Evolutionary conservation across 2,113 vertebrate genomes (phyloP).

Genomic region (Brevimyrus niger): DNA sequence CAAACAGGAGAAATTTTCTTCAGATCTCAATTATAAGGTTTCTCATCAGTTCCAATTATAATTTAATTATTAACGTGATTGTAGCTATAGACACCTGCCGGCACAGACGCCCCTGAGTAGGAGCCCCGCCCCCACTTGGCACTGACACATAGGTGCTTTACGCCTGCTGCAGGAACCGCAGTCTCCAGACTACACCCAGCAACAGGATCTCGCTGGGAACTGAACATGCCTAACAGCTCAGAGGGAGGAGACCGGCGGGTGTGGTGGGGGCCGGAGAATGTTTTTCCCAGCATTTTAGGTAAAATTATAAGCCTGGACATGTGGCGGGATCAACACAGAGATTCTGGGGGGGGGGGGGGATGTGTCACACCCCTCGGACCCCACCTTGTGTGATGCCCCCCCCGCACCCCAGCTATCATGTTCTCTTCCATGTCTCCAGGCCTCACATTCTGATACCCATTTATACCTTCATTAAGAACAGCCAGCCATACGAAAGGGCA

Average conservation of each 20-base stretch:
- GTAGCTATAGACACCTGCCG: not conserved
- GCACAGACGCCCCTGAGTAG: not conserved
- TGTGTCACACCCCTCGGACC: not conserved
- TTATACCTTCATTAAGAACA: not conserved
- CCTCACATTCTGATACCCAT: not conserved
- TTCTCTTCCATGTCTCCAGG: not conserved
- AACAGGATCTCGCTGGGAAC: constrained; percentile 1
- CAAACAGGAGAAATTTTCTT: not conserved
- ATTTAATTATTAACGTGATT: not conserved
- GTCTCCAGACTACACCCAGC: not conserved
- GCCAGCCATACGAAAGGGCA: not conserved
- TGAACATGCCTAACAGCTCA: not conserved
- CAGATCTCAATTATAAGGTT: not conserved
- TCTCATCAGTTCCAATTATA: not conserved
- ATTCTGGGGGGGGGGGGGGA: not conserved
- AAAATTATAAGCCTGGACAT: not conserved
- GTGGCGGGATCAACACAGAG: not conserved
- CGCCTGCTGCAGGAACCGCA: not conserved
- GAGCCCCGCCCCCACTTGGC: not conserved
- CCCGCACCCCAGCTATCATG: not conserved
- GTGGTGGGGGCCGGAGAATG: not conserved
- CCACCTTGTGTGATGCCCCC: not conserved
- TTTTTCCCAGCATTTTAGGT: not conserved
- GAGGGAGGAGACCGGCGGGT: not conserved
- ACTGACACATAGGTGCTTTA: not conserved